A percentile compares a stretch with the other conserved stretches of the same genome.
Evolutionary conservation across 2,888 invertebrate species (phyloP).

Genomic region (Hanleya hanleyi): DNA sequence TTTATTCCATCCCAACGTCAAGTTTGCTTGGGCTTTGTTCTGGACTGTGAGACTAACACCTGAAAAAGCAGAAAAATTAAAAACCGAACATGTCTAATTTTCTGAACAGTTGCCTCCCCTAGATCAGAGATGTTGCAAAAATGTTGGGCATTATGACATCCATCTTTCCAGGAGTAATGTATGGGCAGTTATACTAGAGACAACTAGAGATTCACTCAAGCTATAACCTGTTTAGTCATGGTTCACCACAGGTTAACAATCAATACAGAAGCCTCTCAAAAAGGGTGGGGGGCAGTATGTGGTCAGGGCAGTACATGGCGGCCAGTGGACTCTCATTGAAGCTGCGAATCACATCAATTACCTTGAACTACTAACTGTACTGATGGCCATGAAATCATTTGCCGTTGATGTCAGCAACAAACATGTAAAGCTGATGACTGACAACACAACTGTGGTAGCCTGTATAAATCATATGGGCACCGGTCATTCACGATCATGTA

Average conservation of each 20-base stretch:
- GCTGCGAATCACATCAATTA: neutral
- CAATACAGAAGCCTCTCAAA: constrained; percentile 4
- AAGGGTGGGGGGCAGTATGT: constrained; percentile 13
- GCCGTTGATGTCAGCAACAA: neutral
- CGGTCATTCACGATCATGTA: neutral
- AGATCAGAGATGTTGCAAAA: constrained; percentile 6
- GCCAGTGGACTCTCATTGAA: neutral
- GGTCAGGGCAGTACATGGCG: neutral
- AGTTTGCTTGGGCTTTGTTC: constrained; percentile 7
- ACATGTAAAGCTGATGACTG: neutral
- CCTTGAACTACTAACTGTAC: neutral
- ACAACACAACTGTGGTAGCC: neutral
- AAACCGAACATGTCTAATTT: neutral
- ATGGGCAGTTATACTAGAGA: constrained; percentile 15
- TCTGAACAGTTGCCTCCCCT: neutral
- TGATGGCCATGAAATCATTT: neutral
- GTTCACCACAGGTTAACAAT: constrained; percentile 2
- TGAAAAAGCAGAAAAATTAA: constrained; percentile 3
- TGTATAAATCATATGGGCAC: neutral
- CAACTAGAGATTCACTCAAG: neutral
- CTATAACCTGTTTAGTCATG: neutral
- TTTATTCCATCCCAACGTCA: constrained; percentile 4
- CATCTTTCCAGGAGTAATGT: constrained; percentile 10
- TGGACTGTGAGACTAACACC: constrained; percentile 6
- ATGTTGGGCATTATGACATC: constrained; percentile 11